phyloP scores from a whole-genome alignment of 1,140 invertebrate species.

The Nephila pilipes region DNA sequence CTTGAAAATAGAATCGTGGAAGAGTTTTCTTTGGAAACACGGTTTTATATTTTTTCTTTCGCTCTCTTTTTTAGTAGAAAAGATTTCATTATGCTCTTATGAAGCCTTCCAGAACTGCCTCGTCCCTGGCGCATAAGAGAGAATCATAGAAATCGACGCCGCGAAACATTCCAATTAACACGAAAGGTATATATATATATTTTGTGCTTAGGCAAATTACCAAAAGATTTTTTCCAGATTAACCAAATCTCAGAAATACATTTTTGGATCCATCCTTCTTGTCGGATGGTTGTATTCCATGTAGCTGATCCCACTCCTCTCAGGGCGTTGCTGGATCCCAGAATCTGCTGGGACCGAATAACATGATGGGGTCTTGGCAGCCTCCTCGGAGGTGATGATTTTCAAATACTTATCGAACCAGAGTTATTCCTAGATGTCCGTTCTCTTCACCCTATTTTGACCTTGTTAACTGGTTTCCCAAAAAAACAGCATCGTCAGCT shows the following conservation, averaged over 20 bases:
- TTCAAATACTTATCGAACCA: slow-evolving; percentile 46
- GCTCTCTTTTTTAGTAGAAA: not conserved
- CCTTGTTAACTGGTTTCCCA: not conserved
- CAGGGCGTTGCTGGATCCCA: not conserved
- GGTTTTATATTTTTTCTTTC: not conserved
- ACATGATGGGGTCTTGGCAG: too few relatives aligned
- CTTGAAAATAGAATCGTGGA: not conserved
- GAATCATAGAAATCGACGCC: not conserved
- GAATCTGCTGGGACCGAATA: not conserved
- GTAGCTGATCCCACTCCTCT: slow-evolving; percentile 8
- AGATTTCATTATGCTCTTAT: slow-evolving; percentile 52
- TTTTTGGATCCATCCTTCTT: slow-evolving; percentile 65
- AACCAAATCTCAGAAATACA: slow-evolving; percentile 71
- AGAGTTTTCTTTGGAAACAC: not conserved
- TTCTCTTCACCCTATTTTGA: slow-evolving; percentile 21
- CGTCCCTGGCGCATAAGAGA: not conserved
- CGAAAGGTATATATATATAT: not conserved
- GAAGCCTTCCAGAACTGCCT: slow-evolving; percentile 39
- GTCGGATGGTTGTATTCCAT: not conserved
- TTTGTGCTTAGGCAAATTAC: not conserved
- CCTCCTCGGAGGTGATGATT: not conserved
- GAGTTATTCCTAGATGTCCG: not conserved
- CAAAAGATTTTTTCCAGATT: not conserved
- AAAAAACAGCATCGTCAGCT: not conserved
- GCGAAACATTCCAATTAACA: not conserved